Evolutionary conservation across 2,888 invertebrate genomes (phyloP), one percentile per base, ranked within the genome.

Genomic region (Nomada fabriciana): DNA sequence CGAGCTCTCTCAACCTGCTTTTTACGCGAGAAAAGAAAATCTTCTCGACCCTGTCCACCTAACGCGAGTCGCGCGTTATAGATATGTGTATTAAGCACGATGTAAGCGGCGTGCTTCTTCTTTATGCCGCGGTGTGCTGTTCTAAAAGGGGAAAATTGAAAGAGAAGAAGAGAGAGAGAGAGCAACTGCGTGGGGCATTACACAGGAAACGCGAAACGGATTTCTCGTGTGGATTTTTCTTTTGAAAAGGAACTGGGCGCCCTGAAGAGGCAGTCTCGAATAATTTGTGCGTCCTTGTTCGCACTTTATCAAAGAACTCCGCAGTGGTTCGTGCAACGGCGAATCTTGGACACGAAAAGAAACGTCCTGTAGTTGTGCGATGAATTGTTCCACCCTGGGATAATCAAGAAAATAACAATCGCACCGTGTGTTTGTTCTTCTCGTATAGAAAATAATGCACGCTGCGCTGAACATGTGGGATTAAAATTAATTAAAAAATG

Each of bases 41-140:
- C 81, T 23, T 42, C 73, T 73, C 69, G 73, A 57, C 55, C 69
- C 65, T 65, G 72, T 81, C 60, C 64, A 71, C 57, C 69, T 70
- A 70, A 70, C 70, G 75, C 75, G 43, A 60, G 64, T 29, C n/a
- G 11, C 50, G 69, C 23, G 53, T 63, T 52, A 72, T 29, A 61
- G 53, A 70, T 67, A 71, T 60, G 70, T 43, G 74, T 81, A 80
- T 80, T 80, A 81, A 81, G 81, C 74, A 80, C 74, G 69, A 74
- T 70, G 80, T 76, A 80, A 80, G 78, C 63, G 18, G 53, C 42
- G 52, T 7, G 53, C 20, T 23, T n/a, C 61, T 80, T 70, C 74
- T 80, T 73, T 43, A 53, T 64, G 52, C 59, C 63, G 23, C 36
- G 69, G 20, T 42, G 15, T 52, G 47, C 50, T 55, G 29, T 36